Evolutionary conservation across 2,797 vertebrate genomes (phyloP).

Genomic region (Moxostoma hubbsi): DNA sequence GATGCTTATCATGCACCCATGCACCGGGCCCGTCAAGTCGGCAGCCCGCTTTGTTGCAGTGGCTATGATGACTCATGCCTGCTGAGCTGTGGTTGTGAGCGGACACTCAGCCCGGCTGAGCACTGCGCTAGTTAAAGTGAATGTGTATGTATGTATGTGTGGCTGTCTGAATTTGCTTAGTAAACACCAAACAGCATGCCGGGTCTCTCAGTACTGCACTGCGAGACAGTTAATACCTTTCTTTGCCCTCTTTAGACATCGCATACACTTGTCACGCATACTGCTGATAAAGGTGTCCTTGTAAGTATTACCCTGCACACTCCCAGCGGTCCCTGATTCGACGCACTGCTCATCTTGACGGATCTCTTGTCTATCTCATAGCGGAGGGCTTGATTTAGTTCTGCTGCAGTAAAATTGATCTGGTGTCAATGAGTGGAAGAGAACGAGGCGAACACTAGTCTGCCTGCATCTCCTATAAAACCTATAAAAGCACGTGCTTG

Average conservation of each 20-base stretch:
- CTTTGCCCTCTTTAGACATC: neutral
- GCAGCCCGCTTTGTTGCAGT: constrained; percentile 46
- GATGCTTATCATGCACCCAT: neutral
- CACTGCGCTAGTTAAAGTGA: constrained; percentile 14
- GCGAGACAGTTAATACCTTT: neutral
- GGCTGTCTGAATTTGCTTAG: constrained; percentile 43
- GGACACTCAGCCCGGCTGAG: constrained; percentile 22
- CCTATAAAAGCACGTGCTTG: neutral
- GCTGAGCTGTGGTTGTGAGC: constrained; percentile 30
- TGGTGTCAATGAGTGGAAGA: constrained; percentile 28
- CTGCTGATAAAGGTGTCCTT: constrained; percentile 37
- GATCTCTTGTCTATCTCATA: constrained; percentile 36
- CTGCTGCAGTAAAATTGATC: constrained; percentile 38
- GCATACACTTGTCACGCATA: neutral
- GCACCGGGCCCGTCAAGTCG: neutral
- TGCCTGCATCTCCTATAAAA: neutral
- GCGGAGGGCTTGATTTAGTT: constrained; percentile 22
- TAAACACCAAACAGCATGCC: constrained; percentile 32
- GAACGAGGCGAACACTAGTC: neutral
- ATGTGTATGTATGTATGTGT: constrained; percentile 12
- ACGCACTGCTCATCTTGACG: neutral
- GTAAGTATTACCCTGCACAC: constrained; percentile 2
- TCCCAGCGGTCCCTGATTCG: too few species aligned
- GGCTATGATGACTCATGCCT: constrained; percentile 56
- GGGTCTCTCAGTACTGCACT: constrained; percentile 19